A percentile compares a stretch with the other conserved stretches of the same genome.
These are phyloP conservation scores for Crambe crambe DNA, from an alignment of 37 sponge, comb jelly and placozoan species.

Conservation along the genomic window DNA sequence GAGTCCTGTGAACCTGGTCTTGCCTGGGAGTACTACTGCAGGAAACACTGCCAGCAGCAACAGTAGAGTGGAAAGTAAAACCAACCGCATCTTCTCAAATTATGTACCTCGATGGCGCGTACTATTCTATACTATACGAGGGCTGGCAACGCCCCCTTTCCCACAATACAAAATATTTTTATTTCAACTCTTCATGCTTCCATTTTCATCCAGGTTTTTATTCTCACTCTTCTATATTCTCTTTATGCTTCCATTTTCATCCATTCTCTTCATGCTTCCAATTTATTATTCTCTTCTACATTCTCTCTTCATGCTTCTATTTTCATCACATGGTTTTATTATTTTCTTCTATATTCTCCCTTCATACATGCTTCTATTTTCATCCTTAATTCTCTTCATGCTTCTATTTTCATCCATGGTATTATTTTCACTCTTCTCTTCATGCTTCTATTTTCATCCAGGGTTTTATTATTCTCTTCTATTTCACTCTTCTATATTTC, in stretches of 20 bases:
- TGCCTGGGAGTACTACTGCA: neutral
- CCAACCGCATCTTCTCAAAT: constrained; percentile 2
- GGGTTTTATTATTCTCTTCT: neutral
- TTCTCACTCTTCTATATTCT: too few relatives aligned
- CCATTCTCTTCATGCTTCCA: constrained; percentile 27
- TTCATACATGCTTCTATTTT: neutral
- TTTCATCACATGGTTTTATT: neutral
- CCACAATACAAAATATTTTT: too few relatives aligned
- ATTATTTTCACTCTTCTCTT: constrained; percentile 9
- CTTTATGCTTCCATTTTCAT: too few relatives aligned
- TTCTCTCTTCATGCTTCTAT: constrained; percentile 12
- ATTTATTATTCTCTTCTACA: neutral
- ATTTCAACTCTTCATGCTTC: too few relatives aligned
- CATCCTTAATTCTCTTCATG: constrained; percentile 19
- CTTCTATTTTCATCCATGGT: constrained; percentile 20
- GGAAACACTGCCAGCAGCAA: neutral
- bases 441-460: constrained; percentile 26
- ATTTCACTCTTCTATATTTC: constrained; percentile 26
- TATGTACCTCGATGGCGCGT: too few relatives aligned
- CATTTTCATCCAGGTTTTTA: too few relatives aligned
- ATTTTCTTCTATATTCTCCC: neutral
- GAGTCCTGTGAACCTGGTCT: constrained; percentile 7
- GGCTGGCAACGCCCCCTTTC: too few relatives aligned
- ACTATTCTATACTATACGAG: too few relatives aligned
- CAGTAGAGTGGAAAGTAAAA: constrained; percentile 1